phyloP scores from a whole-genome alignment of 2,888 invertebrate genomes.

The Nomada ferruginata region DNA sequence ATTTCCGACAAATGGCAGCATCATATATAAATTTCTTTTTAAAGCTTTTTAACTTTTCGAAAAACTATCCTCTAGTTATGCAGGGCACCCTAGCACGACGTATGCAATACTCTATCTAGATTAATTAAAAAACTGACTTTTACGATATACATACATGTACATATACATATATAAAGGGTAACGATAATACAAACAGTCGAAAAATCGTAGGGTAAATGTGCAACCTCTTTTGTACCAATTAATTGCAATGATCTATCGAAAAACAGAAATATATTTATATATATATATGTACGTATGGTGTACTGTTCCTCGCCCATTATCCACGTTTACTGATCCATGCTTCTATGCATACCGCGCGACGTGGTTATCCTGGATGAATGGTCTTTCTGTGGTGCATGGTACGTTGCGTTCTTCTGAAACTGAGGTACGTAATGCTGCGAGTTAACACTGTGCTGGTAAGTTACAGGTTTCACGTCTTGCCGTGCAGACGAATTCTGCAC shows the following conservation, averaged over 20 bases:
- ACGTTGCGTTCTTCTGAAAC: slow-evolving; percentile 19
- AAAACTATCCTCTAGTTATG: slow-evolving; percentile 45
- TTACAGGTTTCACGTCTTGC: slow-evolving; percentile 16
- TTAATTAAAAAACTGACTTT: slow-evolving; percentile 33
- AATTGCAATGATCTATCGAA: slow-evolving; percentile 32
- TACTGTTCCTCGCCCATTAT: neutral
- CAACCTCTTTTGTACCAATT: slow-evolving; percentile 42
- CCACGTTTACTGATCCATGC: slow-evolving; percentile 39
- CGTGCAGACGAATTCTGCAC: slow-evolving; percentile 27
- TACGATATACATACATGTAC: slow-evolving; percentile 36
- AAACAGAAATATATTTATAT: slow-evolving; percentile 31
- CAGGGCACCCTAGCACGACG: slow-evolving; percentile 39
- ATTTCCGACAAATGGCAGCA: slow-evolving; percentile 55
- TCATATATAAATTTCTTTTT: slow-evolving; percentile 33
- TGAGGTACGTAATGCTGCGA: slow-evolving; percentile 42
- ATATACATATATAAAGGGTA: slow-evolving; percentile 28
- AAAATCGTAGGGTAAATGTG: slow-evolving; percentile 29
- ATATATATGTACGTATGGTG: neutral
- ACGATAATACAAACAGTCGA: slow-evolving; percentile 42
- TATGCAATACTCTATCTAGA: slow-evolving; percentile 30
- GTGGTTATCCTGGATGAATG: slow-evolving; percentile 23
- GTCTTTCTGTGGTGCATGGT: slow-evolving; percentile 19
- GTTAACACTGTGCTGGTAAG: slow-evolving; percentile 11
- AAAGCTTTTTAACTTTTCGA: slow-evolving; percentile 40
- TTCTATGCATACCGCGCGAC: slow-evolving; percentile 32